Evolutionary conservation across 2,797 vertebrate species (phyloP).

Genomic region (Allobates femoralis): DNA sequence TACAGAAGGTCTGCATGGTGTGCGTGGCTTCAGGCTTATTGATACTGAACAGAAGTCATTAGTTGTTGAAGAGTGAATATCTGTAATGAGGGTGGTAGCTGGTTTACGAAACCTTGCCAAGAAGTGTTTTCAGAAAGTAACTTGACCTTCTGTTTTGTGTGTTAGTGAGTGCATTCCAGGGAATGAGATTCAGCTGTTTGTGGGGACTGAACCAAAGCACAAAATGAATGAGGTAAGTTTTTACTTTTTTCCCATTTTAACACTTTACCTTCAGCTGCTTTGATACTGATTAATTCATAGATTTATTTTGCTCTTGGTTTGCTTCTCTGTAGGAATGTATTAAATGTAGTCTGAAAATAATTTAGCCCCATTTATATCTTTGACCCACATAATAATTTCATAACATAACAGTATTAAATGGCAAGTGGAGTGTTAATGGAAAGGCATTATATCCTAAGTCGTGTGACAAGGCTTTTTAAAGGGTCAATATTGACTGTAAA

Average conservation of each 20-base stretch:
- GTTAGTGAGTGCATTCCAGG: slow-evolving; percentile 63
- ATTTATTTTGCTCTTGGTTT: background rate
- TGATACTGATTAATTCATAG: background rate
- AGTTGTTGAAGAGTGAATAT: slow-evolving; percentile 43
- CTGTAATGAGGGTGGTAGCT: slow-evolving; percentile 60
- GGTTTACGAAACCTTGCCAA: slow-evolving; percentile 55
- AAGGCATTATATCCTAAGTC: too few relatives aligned
- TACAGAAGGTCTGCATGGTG: background rate
- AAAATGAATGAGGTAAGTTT: slow-evolving; percentile 63
- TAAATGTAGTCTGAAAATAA: background rate
- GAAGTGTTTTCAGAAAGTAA: slow-evolving; percentile 64
- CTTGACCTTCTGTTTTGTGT: slow-evolving; percentile 64
- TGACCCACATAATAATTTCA: background rate
- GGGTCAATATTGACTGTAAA: too few relatives aligned
- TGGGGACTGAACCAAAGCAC: slow-evolving; percentile 59
- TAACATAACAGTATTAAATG: background rate
- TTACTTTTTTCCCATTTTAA: slow-evolving; percentile 24
- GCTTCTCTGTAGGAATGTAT: background rate
- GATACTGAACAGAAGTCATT: slow-evolving; percentile 56
- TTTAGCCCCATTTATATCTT: background rate
- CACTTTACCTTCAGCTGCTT: slow-evolving; percentile 27
- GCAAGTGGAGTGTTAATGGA: background rate
- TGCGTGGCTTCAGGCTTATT: slow-evolving; percentile 34
- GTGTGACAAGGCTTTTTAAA: too few relatives aligned
- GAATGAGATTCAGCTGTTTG: slow-evolving; percentile 64